Evolutionary conservation across 2,888 invertebrate genomes (phyloP), one percentile per base, ranked within the genome.

Genomic region (Dicranocentrus wangi): DNA sequence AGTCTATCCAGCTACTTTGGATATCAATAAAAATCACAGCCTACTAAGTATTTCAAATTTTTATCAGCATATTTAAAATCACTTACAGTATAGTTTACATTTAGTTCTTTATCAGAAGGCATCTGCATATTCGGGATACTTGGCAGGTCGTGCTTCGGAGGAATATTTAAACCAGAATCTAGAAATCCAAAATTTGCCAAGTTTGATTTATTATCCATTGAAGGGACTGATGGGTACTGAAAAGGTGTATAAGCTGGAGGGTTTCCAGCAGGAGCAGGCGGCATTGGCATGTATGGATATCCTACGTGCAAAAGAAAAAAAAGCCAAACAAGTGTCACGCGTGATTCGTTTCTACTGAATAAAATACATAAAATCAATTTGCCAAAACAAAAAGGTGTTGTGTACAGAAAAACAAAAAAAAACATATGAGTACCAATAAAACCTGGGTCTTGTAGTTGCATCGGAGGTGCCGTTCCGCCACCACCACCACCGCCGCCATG

Each of bases 241-340:
- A 94, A 0, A 93, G 92, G 82, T 90, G 90, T 77, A 87, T 89
- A 47, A 89, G 90, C 19, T 39, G 83, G 82, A 15, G 86, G 84
- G 43, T 73, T 39, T 90, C 90, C 63, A 47, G 85, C 84, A 13
- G 89, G 88, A 1, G 75, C 75, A 8, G 93, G 93, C 87, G 93
- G 88, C 10, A 91, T 88, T 1, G 94, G 94, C 78, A 93, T 91
- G 81, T 91, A 92, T 1, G 95, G 95, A 89, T 92, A 95, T 0
- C 94, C 84, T 84, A 17, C 15, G n/a, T n/a, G n/a, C n/a, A n/a
- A n/a, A n/a, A n/a, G 23, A 58, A 47, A 61, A 8, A 21, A 61
- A 39, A 39, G 13, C 13, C n/a, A 51, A 51, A 13, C 17, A 51
- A 13, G 17, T 51, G 51, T n/a, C n/a, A 13, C 5, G 5, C 39